Evolutionary conservation across 2,888 invertebrate genomes (phyloP), one percentile per base, ranked within the genome.

Genomic region (Thecophora atra): DNA sequence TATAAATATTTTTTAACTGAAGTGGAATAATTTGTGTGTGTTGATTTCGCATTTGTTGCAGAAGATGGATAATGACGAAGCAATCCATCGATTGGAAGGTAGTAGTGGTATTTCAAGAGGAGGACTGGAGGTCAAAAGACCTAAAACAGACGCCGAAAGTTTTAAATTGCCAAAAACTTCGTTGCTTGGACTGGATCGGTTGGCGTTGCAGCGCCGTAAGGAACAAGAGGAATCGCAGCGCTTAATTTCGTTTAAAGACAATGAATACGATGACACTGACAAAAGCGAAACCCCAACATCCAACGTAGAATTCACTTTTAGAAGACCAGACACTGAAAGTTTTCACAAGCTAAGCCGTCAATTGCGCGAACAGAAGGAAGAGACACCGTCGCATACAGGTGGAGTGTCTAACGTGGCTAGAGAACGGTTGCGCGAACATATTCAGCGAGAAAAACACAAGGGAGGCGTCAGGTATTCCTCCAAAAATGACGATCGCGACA

Each of bases 301-400:
- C 0, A 64, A 76, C 1, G 81, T 80, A 37, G 86, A 86, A 66
- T 83, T 83, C 19, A 80, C 83, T 2, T 86, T 86, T 64, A 86
- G 86, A 75, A 86, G 84, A 17, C 85, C 83, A 1, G 84, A 85
- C 73, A 82, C 79, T 6, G 81, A 80, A 69, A 83, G 80, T 78
- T 82, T 81, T 62, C 84, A 87, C 42, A 86, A 84, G 72, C 70
- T 85, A 2, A 84, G 80, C 44, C 80, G 94, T 63, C 92, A 94
- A 83, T 94, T 97, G 81, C 90, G 98, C 64, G 89, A 91, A 65
- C 89, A 92, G 15, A 90, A 92, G 79, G 93, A 93, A 80, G 98
- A 98, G 87, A 98, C 98, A 0, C 98, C 98, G 0, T 94, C 97
- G 0, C 92, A 98, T 81, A 96, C 97, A 0, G 98, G 97, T 5